Base-by-base conservation (phyloP, 2,888 invertebrate species). In the Herminia tarsipennalis region DNA sequence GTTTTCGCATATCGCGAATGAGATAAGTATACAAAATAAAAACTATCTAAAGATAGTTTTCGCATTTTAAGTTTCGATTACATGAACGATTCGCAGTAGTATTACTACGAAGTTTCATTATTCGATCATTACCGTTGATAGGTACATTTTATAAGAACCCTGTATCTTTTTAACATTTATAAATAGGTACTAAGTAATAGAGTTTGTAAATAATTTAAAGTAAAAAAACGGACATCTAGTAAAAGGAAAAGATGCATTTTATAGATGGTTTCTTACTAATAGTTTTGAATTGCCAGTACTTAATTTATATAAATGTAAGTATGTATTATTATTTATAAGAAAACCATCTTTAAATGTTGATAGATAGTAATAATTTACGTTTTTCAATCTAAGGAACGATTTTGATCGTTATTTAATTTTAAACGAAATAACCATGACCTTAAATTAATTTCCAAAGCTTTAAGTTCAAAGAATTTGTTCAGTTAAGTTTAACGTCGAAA, bases 401-500 rank as follows among this genome's bases (percentile, higher is more conserved):
- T 2, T 28, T 5, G 6, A 10, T 21, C 13, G 13, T 28, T 37
- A 9, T 20, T 9, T 14, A 27, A n/a, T n/a, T n/a, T n/a, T n/a
- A n/a, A n/a, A n/a, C n/a, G n/a, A n/a, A n/a, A n/a, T n/a, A n/a
- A n/a, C n/a, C n/a, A n/a, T n/a, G n/a, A n/a, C n/a, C n/a, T n/a
- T n/a, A n/a, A n/a, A n/a, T n/a, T n/a, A n/a, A n/a, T n/a, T n/a
- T n/a, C n/a, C n/a, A n/a, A n/a, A n/a, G n/a, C n/a, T n/a, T n/a
- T n/a, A n/a, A n/a, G n/a, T n/a, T n/a, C n/a, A n/a, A n/a, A n/a
- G n/a, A n/a, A n/a, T n/a, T n/a, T n/a, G n/a, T n/a, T n/a, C n/a
- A n/a, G n/a, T n/a, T n/a, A n/a, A n/a, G 10, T 17, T 18, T 18
- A 46, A 66, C 57, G 56, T 65, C 62, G 56, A 59, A 66, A 67